Base-by-base conservation (phyloP, 2,113 vertebrate genomes). In the Oreochromis niloticus region DNA sequence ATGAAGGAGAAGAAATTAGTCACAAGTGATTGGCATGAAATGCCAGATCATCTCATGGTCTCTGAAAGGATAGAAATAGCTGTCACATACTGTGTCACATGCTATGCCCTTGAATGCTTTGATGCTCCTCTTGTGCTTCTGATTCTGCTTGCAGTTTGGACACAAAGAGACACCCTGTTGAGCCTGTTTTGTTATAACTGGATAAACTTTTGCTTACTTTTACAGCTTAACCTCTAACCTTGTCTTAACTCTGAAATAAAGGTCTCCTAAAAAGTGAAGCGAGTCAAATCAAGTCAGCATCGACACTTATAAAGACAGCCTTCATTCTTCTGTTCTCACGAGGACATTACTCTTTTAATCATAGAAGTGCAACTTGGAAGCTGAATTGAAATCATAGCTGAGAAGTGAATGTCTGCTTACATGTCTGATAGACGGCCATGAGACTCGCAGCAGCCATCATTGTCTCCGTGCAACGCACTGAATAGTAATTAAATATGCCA, bases 401-500 rank as follows among this genome's bases (percentile, higher is more conserved):
- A 82, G 57, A 46, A 75, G 80, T 82, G 83, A 85, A 52, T 83
- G 57, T 43, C 57, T 81, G 84, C 30, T 79, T 81, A 89, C 87
- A 96, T 92, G 92, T 96, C 93, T 95, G 94, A 93, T 92, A 95
- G 93, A 92, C 87, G 88, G 88, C 96, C 95, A 92, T 92, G 95
- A 85, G 92, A 95, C 97, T 96, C 94, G 96, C 96, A 96, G 96
- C 97, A 95, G 96, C 93, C 94, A 83, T 97, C 96, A 97, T 98
- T 97, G 96, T 97, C 96, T 95, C 94, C 95, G 96, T 97, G 97
- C 96, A 95, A 97, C 89, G 89, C 96, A 96, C 92, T 97, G 97
- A 97, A 97, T 96, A 96, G 94, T 97, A 97, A 98, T 98, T 97
- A 97, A 97, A 97, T 97, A 96, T 97, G 97, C 97, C 95, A 97